These are phyloP conservation scores for Lethenteron reissneri DNA, from an alignment of 2,113 vertebrate genomes.

Conservation along the genomic window DNA sequence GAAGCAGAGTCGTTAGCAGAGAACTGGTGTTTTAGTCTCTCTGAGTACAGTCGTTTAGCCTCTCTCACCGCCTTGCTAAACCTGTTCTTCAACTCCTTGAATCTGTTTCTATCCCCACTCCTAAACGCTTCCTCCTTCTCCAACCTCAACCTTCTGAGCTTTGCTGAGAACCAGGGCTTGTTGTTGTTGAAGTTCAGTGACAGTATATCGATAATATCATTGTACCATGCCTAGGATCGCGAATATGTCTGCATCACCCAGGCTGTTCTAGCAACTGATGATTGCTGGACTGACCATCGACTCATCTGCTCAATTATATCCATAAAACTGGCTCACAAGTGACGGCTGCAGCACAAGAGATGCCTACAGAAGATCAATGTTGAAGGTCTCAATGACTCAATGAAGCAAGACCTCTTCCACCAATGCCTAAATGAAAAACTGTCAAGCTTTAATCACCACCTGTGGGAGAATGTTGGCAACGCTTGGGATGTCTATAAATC, in stretches of 20 bases:
- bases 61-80: no score
- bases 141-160: no score
- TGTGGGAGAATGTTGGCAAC: neutral
- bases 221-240: neutral
- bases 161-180: no score
- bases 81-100: no score
- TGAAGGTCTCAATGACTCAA: neutral
- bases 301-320: neutral
- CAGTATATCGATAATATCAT: neutral
- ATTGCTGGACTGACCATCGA: neutral
- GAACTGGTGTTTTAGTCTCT: no score
- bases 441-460: neutral
- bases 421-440: neutral
- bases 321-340: neutral
- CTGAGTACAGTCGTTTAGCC: no score
- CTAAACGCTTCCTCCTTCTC: no score
- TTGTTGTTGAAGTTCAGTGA: neutral
- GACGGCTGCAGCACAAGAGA: slow-evolving; percentile 1
- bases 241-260: neutral
- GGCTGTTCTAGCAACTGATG: neutral
- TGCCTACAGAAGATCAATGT: neutral
- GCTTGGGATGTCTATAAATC: neutral
- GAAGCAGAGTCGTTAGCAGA: no score
- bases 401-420: neutral
- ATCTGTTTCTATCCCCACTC: no score